Percentiles rank a stretch among this genome's conserved stretches.
phyloP scores from a whole-genome alignment of 2,888 invertebrate genomes.

The Liopterus haemorrhoidalis region DNA sequence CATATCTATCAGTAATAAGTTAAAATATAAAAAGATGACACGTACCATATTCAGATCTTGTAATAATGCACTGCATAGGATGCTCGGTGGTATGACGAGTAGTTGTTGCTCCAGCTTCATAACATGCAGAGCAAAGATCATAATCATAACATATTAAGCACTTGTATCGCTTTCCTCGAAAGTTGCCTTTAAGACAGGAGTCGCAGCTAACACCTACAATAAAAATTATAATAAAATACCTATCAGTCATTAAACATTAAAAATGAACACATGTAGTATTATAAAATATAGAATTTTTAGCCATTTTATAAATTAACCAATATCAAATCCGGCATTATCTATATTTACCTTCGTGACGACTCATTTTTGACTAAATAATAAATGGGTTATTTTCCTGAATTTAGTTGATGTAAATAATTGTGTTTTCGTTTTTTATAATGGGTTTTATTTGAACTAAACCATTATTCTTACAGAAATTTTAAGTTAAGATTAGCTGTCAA shows the following conservation, averaged over 20 bases:
- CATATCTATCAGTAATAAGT: no score
- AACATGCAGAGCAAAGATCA: constrained; percentile 95
- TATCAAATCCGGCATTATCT: constrained; percentile 40
- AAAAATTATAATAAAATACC: constrained; percentile 29
- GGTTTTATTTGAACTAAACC: no score
- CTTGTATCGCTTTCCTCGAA: constrained; percentile 95
- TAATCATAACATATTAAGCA: constrained; percentile 99
- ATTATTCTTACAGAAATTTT: no score
- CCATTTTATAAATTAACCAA: constrained; percentile 43
- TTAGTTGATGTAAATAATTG: no score
- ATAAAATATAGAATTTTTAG: constrained; percentile 29
- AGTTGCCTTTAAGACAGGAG: constrained; percentile 96
- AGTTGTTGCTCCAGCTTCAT: constrained; percentile 85
- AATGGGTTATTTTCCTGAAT: no score
- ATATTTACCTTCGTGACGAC: constrained; percentile 90
- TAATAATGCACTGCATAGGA: constrained; percentile 98
- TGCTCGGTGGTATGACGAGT: constrained; percentile 93
- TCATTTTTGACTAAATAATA: no score
- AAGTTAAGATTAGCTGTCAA: no score
- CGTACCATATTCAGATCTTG: constrained; percentile 91
- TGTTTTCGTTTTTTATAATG: no score
- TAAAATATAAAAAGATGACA: constrained; percentile 1
- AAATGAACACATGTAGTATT: constrained; percentile 1
- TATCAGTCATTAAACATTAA: constrained; percentile 2
- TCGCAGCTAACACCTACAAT: constrained; percentile 97